Evolutionary conservation across 2,888 invertebrate species (phyloP), one percentile per base, ranked within the genome.

Genomic region (Cheilosia scutellata): DNA sequence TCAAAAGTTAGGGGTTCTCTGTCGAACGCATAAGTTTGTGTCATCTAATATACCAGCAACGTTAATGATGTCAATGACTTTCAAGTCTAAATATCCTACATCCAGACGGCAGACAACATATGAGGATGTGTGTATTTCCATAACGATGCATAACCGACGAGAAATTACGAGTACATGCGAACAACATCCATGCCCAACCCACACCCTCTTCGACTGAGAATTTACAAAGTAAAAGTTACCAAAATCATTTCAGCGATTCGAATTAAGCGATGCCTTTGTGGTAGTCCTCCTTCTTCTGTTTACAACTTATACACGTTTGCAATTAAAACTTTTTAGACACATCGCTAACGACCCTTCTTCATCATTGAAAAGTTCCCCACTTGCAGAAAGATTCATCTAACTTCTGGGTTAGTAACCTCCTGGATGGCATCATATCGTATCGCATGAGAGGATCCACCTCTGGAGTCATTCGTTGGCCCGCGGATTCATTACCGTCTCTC

Each of bases 321-420:
- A 84, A 84, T 79, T 79, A 84, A 79, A 84, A 84, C 75, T 79
- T 78, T 78, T 79, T 75, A 79, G 58, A 74, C 51, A 74, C 63
- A 78, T 63, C 74, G 51, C 51, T 74, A 83, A 83, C 74, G 79
- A 79, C 57, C 79, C 79, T 79, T 57, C 47, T 70, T n/a, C n/a
- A 44, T 68, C 57, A 9, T 78, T 68, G 51, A 66, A 49, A 71
- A 72, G 58, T 74, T 83, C 33, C 40, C 62, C 55, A 74, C 68
- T 63, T 70, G 37, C 68, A 33, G 42, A 62, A 57, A 47, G 55
- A 55, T 74, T 68, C 68, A 74, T 78, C 74, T 44, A 37, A 74
- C 57, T 75, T 57, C 33, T n/a, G 57, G 83, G 83, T 79, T 70
- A 70, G 51, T 70, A 71, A 84, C 83, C 83, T 78, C 51, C 51